A percentile compares a stretch with the other conserved stretches of the same genome.
Evolutionary conservation across 2,113 vertebrate species (phyloP).

Genomic region (Chaetodon auriga): DNA sequence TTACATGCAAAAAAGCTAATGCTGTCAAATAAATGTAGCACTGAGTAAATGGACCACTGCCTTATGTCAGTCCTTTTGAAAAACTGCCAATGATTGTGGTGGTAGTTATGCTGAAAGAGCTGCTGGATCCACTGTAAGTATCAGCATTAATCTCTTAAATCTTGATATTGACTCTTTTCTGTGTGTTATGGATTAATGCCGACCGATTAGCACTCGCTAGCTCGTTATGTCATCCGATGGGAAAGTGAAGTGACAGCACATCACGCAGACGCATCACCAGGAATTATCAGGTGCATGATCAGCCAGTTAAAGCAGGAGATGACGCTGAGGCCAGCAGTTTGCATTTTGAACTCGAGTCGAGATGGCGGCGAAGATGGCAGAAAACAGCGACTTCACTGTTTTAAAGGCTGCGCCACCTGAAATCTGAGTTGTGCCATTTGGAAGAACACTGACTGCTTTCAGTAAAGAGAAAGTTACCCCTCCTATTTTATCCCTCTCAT

Average conservation of each 20-base stretch:
- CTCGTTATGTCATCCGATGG: conserved; percentile 16
- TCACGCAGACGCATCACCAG: conserved; percentile 5
- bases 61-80: not conserved
- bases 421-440: too few relatives aligned
- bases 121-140: conserved; percentile 2
- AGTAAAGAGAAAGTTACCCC: too few relatives aligned
- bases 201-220: conserved; percentile 30
- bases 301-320: too few relatives aligned
- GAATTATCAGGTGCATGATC: not conserved
- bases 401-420: too few relatives aligned
- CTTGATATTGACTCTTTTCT: conserved; percentile 34
- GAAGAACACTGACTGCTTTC: too few relatives aligned
- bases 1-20: not conserved
- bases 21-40: not conserved
- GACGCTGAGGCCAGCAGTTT: too few relatives aligned
- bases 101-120: conserved; percentile 13
- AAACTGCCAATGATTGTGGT: not conserved
- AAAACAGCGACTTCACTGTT: too few relatives aligned
- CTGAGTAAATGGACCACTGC: not conserved
- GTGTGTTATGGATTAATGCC: conserved; percentile 29
- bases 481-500: too few relatives aligned
- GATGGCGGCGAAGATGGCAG: too few relatives aligned
- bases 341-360: too few relatives aligned
- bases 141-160: conserved; percentile 23
- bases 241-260: conserved; percentile 27